These are phyloP conservation scores for Neodiprion fabricii DNA, from an alignment of 1,140 invertebrate species.

Conservation along the genomic window DNA sequence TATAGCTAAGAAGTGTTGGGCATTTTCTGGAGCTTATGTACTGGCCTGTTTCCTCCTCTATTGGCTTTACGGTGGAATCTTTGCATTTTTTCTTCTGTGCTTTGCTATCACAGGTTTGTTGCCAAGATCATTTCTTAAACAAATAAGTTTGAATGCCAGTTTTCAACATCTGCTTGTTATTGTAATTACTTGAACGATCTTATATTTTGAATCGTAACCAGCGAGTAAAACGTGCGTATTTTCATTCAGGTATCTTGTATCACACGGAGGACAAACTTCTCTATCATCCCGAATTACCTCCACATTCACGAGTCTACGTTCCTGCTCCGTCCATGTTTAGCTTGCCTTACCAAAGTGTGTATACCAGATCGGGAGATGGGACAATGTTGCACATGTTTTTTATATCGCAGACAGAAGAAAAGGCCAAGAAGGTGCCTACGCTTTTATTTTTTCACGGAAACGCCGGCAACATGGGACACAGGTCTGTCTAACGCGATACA, in stretches of 20 bases:
- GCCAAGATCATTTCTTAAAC: neutral
- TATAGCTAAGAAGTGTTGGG: constrained; percentile 62
- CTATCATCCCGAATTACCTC: constrained; percentile 88
- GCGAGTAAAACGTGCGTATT: constrained; percentile 26
- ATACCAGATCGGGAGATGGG: constrained; percentile 79
- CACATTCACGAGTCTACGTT: constrained; percentile 85
- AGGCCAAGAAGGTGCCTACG: constrained; percentile 73
- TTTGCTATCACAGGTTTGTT: constrained; percentile 71
- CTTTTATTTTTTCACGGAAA: constrained; percentile 94
- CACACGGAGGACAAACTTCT: constrained; percentile 84
- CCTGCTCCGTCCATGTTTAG: constrained; percentile 82
- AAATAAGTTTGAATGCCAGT: too few species aligned
- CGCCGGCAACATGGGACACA: constrained; percentile 95
- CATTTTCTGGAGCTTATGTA: constrained; percentile 64
- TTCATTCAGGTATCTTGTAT: constrained; percentile 77
- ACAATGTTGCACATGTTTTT: constrained; percentile 86
- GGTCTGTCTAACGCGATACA: constrained; percentile 59
- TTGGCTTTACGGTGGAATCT: constrained; percentile 80
- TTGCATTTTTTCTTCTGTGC: constrained; percentile 73
- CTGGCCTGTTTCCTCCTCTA: constrained; percentile 77
- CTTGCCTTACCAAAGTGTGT: constrained; percentile 86
- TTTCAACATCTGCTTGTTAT: too few species aligned
- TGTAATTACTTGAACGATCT: neutral
- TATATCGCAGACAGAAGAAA: constrained; percentile 77
- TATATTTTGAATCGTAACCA: constrained; percentile 6